Evolutionary conservation across 2,888 invertebrate genomes (phyloP).

Genomic region (Spisula solida): DNA sequence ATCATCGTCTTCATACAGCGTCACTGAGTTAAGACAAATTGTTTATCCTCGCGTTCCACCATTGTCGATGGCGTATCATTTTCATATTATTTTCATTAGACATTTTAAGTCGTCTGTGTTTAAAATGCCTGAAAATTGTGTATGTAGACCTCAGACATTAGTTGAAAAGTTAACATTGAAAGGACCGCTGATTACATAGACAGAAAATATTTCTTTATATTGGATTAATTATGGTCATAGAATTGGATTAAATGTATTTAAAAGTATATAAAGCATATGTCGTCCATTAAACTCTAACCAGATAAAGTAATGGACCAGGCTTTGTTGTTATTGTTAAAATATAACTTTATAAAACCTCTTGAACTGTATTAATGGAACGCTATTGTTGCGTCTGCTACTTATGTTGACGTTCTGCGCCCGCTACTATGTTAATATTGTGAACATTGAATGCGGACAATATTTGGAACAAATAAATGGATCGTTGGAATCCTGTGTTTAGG

Average conservation of each 20-base stretch:
- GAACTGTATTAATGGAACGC: neutral
- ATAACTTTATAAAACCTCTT: neutral
- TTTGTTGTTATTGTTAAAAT: neutral
- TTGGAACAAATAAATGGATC: too few relatives aligned
- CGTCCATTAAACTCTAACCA: slow-evolving; percentile 15
- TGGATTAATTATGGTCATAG: slow-evolving; percentile 20
- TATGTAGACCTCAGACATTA: neutral
- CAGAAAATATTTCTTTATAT: neutral
- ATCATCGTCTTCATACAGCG: neutral
- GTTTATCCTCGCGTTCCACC: neutral
- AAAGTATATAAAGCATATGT: neutral
- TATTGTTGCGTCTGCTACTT: neutral
- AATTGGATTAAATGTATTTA: slow-evolving; percentile 24
- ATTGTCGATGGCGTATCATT: neutral
- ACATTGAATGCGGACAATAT: too few relatives aligned
- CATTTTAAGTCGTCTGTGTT: slow-evolving; percentile 7
- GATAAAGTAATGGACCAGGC: slow-evolving; percentile 38
- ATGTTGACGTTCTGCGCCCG: too few relatives aligned
- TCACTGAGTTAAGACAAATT: neutral
- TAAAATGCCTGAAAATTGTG: neutral
- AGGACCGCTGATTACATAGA: slow-evolving; percentile 3
- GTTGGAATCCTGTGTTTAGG: too few relatives aligned
- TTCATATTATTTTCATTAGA: neutral
- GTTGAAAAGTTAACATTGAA: slow-evolving; percentile 8
- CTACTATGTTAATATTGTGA: too few relatives aligned